Evolutionary conservation across 2,888 invertebrate genomes (phyloP).

Genomic region (Troilus luridus): DNA sequence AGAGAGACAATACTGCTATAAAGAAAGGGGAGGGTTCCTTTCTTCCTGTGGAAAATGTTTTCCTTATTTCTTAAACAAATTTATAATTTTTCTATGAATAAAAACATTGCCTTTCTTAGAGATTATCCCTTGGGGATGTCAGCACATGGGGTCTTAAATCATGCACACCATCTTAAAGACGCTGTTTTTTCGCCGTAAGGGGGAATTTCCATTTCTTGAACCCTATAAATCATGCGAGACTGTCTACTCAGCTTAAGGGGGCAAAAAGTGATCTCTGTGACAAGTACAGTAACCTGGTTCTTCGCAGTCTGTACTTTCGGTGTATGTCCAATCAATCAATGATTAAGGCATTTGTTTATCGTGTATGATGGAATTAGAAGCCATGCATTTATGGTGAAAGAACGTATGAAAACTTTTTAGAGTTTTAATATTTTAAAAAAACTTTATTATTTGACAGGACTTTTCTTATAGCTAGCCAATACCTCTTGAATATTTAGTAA

Average conservation of each 20-base stretch:
- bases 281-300: background rate
- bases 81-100: background rate
- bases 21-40: too few species aligned
- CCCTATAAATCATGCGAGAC: background rate
- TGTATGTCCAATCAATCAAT: background rate
- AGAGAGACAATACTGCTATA: too few species aligned
- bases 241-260: background rate
- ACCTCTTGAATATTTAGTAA: too few species aligned
- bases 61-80: background rate
- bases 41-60: background rate
- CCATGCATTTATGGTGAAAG: too few species aligned
- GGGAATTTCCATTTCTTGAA: constrained; percentile 9
- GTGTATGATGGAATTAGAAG: too few species aligned
- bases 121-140: background rate
- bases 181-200: background rate
- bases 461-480: too few species aligned
- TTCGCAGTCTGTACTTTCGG: background rate
- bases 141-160: constrained; percentile 25
- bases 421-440: too few species aligned
- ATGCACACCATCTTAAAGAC: background rate
- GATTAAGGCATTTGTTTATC: too few species aligned
- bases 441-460: too few species aligned
- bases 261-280: constrained; percentile 20
- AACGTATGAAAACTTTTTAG: too few species aligned
- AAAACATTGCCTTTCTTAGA: background rate